Conservation (phyloP, 2,888 invertebrate species). For the Baccha elongata region DNA sequence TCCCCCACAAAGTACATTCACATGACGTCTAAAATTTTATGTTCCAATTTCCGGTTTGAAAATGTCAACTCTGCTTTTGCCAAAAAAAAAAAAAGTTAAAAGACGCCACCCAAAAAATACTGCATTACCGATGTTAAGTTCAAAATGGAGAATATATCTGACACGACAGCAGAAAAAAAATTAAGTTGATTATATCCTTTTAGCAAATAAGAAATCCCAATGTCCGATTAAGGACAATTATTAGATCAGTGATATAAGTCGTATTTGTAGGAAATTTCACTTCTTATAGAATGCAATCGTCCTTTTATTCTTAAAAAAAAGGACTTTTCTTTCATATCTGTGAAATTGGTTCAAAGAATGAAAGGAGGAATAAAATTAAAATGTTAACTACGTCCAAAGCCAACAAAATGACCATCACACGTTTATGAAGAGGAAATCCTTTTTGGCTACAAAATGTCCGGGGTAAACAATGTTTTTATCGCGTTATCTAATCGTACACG, state of each 20-base stretch:
- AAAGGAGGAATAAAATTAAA: conserved; percentile 42
- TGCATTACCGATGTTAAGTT: conserved; percentile 26
- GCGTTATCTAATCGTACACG: conserved; percentile 61
- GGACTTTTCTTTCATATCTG: not conserved
- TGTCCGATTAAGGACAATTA: conserved; percentile 10
- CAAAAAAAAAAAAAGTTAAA: not conserved
- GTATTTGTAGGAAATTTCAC: conserved; percentile 48
- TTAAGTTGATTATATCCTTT: conserved; percentile 36
- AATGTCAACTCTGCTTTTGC: conserved; percentile 3
- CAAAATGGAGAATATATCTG: conserved; percentile 30
- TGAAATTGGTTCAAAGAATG: not conserved
- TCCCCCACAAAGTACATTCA: conserved; percentile 23
- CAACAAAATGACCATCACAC: conserved; percentile 39
- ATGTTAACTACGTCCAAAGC: not conserved
- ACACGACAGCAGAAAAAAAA: conserved; percentile 4
- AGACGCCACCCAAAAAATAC: conserved; percentile 22
- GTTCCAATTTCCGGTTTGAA: conserved; percentile 61
- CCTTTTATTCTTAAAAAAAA: not conserved
- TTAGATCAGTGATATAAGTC: conserved; percentile 48
- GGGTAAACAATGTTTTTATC: conserved; percentile 65
- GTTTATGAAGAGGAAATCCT: conserved; percentile 39
- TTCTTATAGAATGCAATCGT: not conserved
- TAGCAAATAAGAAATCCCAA: not conserved
- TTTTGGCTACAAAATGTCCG: conserved; percentile 62
- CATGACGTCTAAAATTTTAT: conserved; percentile 63